Base-by-base conservation (phyloP, 37 sponge, comb jelly and placozoan genomes). In the Halichondria panicea region DNA sequence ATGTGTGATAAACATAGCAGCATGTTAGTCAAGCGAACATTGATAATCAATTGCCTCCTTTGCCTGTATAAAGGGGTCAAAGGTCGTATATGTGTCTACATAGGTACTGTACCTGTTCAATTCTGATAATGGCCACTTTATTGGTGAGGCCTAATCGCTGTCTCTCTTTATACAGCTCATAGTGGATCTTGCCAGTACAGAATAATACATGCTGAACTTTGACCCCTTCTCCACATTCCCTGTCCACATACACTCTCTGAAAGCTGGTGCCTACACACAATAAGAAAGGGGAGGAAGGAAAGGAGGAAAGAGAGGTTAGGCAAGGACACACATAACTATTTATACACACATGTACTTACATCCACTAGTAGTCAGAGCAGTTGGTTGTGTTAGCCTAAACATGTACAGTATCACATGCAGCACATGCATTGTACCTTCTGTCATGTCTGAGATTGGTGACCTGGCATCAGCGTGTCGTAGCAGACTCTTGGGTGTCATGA, bases 171-270 rank as follows among this genome's bases (percentile, higher is more conserved):
- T 56, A 75, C 64, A 97, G 75, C 32, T 92, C 82, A 53, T 97
- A 97, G 83, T 84, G 94, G 66, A 94, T 91, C 68, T 94, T 94
- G 3, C 98, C 98, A 13, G 91, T 81, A 46, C 98, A 97, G 68
- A 97, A 68, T 3, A 94, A 46, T 0, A 94, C 85, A 44, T 72
- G 25, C 15, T 72, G 63, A 5, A 94, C 87, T 38, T 75, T 77
- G 1, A 39, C 50, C 6, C 83, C 84, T 1, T 25, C 46, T 3
- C 55, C 7, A 34, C 66, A 80, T 1, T 27, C 39, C 13, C 27
- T 48, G 37, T 95, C 92, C 0, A 89, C 76, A 19, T 93, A 90
- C 9, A 90, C 68, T 37, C 93, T 63, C 76, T 89, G 79, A 77
- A 96, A 96, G 34, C 43, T 37, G 0, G 93, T 96, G 22, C 86